Evolutionary conservation across 2,888 invertebrate genomes (phyloP).

Genomic region (Protodeltote pygarga): DNA sequence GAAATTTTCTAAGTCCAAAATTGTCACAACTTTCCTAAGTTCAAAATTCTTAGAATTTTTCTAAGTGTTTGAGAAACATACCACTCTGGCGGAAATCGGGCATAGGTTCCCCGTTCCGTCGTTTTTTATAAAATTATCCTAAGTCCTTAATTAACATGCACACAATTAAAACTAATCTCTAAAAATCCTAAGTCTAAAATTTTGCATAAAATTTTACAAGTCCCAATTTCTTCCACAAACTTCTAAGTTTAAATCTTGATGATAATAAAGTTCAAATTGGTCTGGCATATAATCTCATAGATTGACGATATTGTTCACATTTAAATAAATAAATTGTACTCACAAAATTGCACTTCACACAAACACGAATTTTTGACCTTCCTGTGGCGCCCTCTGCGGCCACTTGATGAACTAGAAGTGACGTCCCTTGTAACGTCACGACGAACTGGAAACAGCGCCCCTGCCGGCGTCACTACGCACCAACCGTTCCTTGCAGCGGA

Average conservation of each 20-base stretch:
- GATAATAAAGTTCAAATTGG: not conserved
- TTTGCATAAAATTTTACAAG: no score
- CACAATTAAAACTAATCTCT: not conserved
- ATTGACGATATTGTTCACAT: not conserved
- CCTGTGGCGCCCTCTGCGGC: no score
- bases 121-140: slow-evolving; percentile 3
- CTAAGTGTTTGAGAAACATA: slow-evolving; percentile 1
- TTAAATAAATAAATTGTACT: not conserved
- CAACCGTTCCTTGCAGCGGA: not conserved
- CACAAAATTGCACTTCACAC: slow-evolving; percentile 2
- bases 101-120: slow-evolving; percentile 10
- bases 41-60: not conserved
- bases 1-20: slow-evolving; percentile 1
- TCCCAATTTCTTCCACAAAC: not conserved
- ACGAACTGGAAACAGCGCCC: not conserved
- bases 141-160: slow-evolving; percentile 5
- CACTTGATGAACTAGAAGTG: not conserved
- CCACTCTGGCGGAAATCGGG: not conserved
- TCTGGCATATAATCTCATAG: not conserved
- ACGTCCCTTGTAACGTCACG: not conserved
- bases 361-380: no score
- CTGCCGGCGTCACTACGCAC: not conserved
- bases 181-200: no score
- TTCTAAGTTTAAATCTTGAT: not conserved
- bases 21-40: not conserved